phyloP scores from a whole-genome alignment of 2,113 vertebrate species.

The Paralichthys olivaceus region DNA sequence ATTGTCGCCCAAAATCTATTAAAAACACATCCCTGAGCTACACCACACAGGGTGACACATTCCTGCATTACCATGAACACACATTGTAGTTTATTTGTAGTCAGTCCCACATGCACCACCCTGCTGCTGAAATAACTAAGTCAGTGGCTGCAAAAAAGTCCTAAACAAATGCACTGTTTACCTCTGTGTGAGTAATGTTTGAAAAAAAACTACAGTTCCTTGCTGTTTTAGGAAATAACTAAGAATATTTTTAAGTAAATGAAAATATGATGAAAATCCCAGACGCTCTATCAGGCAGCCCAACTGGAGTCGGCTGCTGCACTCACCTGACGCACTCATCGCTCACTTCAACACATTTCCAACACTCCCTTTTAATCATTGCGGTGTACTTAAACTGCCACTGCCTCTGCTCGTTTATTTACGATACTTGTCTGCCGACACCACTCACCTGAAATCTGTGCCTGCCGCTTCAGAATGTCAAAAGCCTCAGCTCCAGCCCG shows the following conservation, averaged over 20 bases:
- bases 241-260: background rate
- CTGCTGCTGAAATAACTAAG: background rate
- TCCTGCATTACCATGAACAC: background rate
- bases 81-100: background rate
- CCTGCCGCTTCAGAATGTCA: background rate
- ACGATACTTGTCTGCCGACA: background rate
- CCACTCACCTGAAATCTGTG: background rate
- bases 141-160: background rate
- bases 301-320: too few species aligned
- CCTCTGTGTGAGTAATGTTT: background rate
- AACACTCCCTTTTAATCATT: background rate
- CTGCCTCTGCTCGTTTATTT: background rate
- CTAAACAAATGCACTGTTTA: background rate
- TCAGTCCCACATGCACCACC: background rate
- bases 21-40: background rate
- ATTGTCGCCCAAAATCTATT: background rate
- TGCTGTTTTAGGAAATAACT: background rate
- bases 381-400: background rate
- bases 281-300: background rate
- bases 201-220: background rate
- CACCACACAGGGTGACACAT: background rate
- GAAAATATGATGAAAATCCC: background rate
- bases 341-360: background rate
- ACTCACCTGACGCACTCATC: background rate
- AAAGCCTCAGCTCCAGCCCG: background rate